These are phyloP conservation scores for Capromys pilorides DNA, from an alignment of 2,797 vertebrate genomes.

Conservation along the genomic window DNA sequence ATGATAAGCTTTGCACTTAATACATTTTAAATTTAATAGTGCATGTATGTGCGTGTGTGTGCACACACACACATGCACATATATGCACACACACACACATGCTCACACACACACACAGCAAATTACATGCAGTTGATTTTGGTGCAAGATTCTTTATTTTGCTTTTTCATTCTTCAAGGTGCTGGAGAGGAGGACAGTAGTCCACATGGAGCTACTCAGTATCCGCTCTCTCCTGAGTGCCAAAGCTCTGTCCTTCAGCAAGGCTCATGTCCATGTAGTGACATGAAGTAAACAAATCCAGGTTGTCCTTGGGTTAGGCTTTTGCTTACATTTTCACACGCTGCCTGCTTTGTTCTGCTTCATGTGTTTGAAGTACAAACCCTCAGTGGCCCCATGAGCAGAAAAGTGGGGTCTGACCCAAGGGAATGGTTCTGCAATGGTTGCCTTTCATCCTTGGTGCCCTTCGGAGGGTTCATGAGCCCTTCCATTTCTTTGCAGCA, in stretches of 20 bases:
- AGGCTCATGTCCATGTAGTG: fast-evolving
- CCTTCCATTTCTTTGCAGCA: not conserved
- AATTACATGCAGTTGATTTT: not conserved
- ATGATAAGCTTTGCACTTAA: not conserved
- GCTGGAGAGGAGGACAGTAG: not conserved
- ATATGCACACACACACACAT: too few relatives aligned
- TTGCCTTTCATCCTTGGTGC: not conserved
- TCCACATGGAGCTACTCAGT: not conserved
- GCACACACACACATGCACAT: too few relatives aligned
- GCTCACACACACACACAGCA: not conserved
- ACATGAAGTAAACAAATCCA: not conserved
- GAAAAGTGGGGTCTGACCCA: not conserved
- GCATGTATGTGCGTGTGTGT: not conserved
- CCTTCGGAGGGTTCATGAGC: fast-evolving
- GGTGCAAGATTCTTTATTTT: not conserved
- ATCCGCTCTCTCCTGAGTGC: not conserved
- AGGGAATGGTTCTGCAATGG: not conserved
- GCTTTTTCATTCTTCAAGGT: not conserved
- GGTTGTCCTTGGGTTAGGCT: not conserved
- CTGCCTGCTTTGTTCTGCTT: not conserved
- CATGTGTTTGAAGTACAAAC: not conserved
- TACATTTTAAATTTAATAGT: not conserved
- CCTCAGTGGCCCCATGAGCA: not conserved
- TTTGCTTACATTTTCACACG: not conserved
- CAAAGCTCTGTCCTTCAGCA: not conserved